Evolutionary conservation across 2,797 vertebrate species (phyloP).

Genomic region (Gallirallus australis): DNA sequence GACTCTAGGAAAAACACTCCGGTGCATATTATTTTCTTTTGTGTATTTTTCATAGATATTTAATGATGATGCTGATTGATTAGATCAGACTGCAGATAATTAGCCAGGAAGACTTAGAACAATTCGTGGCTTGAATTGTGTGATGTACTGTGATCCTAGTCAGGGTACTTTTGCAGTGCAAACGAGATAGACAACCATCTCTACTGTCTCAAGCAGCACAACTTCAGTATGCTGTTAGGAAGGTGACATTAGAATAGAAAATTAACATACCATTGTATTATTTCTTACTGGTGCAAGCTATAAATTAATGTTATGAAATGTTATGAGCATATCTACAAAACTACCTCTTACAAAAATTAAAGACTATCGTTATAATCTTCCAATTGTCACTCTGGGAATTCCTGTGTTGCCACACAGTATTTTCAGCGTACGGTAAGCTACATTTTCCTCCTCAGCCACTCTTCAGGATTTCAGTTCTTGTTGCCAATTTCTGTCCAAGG

Average conservation of each 20-base stretch:
- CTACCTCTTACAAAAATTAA: constrained; percentile 72
- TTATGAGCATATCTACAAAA: constrained; percentile 69
- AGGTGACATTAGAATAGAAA: constrained; percentile 39
- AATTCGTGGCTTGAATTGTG: not conserved
- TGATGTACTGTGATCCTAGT: not conserved
- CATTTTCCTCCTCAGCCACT: constrained; percentile 33
- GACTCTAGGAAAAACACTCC: not conserved
- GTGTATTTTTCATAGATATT: not conserved
- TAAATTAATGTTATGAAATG: constrained; percentile 77
- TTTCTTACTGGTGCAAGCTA: constrained; percentile 58
- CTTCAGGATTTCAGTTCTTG: constrained; percentile 54
- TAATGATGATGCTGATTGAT: constrained; percentile 37
- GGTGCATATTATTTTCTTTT: not conserved
- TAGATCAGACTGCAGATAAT: constrained; percentile 44
- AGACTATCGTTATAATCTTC: constrained; percentile 62
- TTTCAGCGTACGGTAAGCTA: constrained; percentile 3
- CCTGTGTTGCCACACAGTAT: constrained; percentile 69
- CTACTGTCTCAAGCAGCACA: not conserved
- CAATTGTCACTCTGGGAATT: constrained; percentile 69
- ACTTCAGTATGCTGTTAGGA: constrained; percentile 47
- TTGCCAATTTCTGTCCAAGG: constrained; percentile 57
- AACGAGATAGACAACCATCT: constrained; percentile 24
- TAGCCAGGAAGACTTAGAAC: constrained; percentile 41
- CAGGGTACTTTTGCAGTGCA: constrained; percentile 30
- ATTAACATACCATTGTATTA: constrained; percentile 68